A percentile compares a stretch with the other conserved stretches of the same genome.
Evolutionary conservation across 2,888 invertebrate species (phyloP).

Genomic region (Petrophora chlorosata): DNA sequence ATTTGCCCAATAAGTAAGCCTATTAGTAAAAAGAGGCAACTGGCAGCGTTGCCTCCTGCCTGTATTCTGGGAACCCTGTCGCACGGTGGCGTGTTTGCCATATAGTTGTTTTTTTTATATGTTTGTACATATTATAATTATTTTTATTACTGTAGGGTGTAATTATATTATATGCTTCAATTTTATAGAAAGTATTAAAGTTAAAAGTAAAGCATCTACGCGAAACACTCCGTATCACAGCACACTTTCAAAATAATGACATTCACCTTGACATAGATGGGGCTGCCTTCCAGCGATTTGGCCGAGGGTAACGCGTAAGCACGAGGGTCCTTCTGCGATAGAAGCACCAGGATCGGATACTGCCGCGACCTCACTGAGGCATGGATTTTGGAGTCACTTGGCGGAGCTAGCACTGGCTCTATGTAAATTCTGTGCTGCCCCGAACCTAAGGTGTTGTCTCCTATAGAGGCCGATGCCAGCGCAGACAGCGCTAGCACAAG

Average conservation of each 20-base stretch:
- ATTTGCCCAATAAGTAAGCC: no score
- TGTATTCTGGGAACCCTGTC: no score
- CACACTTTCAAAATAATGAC: constrained; percentile 20
- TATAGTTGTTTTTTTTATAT: no score
- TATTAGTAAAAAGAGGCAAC: no score
- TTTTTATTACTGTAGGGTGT: no score
- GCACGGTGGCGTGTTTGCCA: no score
- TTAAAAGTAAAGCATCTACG: no score
- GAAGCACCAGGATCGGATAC: constrained; percentile 71
- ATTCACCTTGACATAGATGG: constrained; percentile 74
- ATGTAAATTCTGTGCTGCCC: constrained; percentile 67
- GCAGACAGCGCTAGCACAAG: constrained; percentile 59
- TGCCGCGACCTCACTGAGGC: constrained; percentile 67
- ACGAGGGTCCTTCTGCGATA: constrained; percentile 54
- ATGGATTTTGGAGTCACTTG: constrained; percentile 63
- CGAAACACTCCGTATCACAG: no score
- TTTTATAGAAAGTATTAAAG: no score
- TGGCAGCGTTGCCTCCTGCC: no score
- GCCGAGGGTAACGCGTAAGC: constrained; percentile 48
- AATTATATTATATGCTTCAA: no score
- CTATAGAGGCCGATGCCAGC: constrained; percentile 55
- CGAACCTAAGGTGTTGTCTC: constrained; percentile 65
- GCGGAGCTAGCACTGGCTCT: constrained; percentile 73
- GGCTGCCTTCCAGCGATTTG: constrained; percentile 62
- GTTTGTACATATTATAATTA: no score